phyloP scores from a whole-genome alignment of 2,888 invertebrate species.

The Microdon myrmicae region DNA sequence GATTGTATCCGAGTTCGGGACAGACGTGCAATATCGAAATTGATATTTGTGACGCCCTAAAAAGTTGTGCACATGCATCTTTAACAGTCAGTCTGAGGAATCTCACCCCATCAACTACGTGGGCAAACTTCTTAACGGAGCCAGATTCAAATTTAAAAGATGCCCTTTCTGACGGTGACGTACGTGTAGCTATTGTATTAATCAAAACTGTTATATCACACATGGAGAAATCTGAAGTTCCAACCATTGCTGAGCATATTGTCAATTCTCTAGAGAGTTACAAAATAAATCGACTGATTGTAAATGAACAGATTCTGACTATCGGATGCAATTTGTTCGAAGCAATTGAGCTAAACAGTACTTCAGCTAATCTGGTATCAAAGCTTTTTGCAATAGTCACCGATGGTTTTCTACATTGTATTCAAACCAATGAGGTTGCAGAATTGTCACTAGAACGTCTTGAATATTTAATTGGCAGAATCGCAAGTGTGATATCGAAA shows the following conservation, averaged over 20 bases:
- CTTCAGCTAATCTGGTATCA: constrained; percentile 30
- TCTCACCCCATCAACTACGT: constrained; percentile 6
- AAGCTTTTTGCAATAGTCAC: constrained; percentile 39
- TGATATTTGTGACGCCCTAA: constrained; percentile 53
- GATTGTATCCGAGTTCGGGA: constrained; percentile 16
- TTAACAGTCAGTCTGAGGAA: constrained; percentile 34
- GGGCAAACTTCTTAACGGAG: constrained; percentile 19
- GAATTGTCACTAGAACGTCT: constrained; percentile 33
- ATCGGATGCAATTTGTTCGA: constrained; percentile 23
- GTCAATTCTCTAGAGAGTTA: constrained; percentile 18
- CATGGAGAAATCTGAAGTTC: background rate
- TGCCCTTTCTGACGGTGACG: constrained; percentile 37
- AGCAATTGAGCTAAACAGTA: constrained; percentile 28
- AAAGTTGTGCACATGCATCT: constrained; percentile 39
- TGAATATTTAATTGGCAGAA: constrained; percentile 14
- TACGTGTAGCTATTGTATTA: constrained; percentile 31
- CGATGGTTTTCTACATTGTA: constrained; percentile 24
- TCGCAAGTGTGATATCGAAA: constrained; percentile 29
- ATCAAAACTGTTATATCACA: constrained; percentile 22
- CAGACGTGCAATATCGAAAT: constrained; percentile 30
- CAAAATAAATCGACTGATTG: constrained; percentile 39
- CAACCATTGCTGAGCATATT: constrained; percentile 12
- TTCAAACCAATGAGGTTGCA: constrained; percentile 42
- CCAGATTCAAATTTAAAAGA: constrained; percentile 22
- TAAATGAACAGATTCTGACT: constrained; percentile 49